Evolutionary conservation across 1,140 invertebrate genomes (phyloP).

Genomic region (Panagrolaimus sp.): DNA sequence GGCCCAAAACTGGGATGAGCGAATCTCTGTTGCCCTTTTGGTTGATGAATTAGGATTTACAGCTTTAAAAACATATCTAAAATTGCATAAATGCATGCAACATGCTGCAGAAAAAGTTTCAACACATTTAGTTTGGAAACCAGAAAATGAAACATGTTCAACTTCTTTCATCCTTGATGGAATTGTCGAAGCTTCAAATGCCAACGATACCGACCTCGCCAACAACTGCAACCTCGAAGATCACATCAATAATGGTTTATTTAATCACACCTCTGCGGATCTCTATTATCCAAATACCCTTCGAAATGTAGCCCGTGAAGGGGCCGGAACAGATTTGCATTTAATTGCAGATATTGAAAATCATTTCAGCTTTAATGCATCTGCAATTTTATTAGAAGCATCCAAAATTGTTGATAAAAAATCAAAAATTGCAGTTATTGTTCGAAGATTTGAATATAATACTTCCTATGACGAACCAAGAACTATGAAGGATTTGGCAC

Average conservation of each 20-base stretch:
- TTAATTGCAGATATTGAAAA: neutral
- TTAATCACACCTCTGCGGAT: neutral
- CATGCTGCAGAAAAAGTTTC: neutral
- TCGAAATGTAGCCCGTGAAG: neutral
- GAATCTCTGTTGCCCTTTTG: neutral
- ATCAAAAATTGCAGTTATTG: neutral
- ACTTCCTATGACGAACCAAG: neutral
- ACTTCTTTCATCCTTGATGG: neutral
- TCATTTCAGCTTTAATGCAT: neutral
- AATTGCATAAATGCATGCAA: neutral
- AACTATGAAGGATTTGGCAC: neutral
- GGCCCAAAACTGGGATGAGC: neutral
- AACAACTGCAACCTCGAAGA: neutral
- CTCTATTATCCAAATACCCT: neutral
- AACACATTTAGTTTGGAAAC: neutral
- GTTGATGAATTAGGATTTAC: neutral
- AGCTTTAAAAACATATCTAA: neutral
- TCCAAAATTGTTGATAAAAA: neutral
- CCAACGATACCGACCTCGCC: neutral
- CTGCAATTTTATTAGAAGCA: neutral
- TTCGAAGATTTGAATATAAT: slow-evolving; percentile 1
- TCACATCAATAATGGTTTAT: neutral
- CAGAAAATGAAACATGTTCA: neutral
- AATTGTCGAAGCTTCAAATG: neutral
- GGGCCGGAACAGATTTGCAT: neutral